A percentile compares a stretch with the other conserved stretches of the same genome.
phyloP scores from a whole-genome alignment of 2,113 vertebrate genomes.

The Apteryx owenii region DNA sequence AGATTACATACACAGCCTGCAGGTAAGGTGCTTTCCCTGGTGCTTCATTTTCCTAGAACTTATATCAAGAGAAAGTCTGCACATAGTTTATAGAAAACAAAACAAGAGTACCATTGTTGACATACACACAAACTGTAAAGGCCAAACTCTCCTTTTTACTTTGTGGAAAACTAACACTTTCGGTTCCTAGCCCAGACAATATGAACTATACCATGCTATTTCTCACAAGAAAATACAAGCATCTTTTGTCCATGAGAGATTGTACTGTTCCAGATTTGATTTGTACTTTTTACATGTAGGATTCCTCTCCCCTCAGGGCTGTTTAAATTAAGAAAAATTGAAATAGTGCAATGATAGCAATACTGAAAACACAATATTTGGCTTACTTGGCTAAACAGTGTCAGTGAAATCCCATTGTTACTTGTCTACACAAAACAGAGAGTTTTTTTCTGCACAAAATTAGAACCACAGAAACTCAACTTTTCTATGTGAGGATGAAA shows the following conservation, averaged over 20 bases:
- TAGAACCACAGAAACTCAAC: not conserved
- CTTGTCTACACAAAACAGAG: not conserved
- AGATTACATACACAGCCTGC: not conserved
- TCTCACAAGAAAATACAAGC: not conserved
- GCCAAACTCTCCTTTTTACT: not conserved
- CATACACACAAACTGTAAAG: not conserved
- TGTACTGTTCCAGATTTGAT: not conserved
- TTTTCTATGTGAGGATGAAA: not conserved
- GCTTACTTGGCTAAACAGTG: not conserved
- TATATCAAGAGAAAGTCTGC: not conserved
- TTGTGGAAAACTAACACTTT: not conserved
- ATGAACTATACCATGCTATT: not conserved
- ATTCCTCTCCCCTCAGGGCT: not conserved
- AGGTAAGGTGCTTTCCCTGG: not conserved
- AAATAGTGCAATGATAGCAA: not conserved
- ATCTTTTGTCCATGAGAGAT: not conserved
- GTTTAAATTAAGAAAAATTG: not conserved
- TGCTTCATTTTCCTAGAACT: not conserved
- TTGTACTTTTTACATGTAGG: not conserved
- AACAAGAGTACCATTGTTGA: not conserved
- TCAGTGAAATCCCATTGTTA: not conserved
- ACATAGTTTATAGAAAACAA: not conserved
- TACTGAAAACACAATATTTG: not conserved
- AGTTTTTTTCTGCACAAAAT: not conserved
- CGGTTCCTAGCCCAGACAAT: not conserved